phyloP scores from a whole-genome alignment of 2,113 vertebrate species.

The Paratilapia polleni region DNA sequence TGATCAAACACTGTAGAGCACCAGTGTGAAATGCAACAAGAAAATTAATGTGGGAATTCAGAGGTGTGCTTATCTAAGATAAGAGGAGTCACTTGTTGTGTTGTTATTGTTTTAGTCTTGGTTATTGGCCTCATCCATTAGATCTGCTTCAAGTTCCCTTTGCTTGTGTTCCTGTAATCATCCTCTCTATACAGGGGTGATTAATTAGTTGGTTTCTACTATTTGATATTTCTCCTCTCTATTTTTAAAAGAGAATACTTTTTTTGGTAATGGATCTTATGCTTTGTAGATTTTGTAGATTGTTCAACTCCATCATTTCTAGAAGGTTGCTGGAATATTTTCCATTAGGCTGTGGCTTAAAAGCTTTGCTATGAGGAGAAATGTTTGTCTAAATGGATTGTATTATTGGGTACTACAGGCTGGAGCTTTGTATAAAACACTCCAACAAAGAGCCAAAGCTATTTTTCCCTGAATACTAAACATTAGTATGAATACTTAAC shows the following conservation, averaged over 20 bases:
- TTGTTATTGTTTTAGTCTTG: neutral
- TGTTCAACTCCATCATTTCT: neutral
- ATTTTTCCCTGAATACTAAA: neutral
- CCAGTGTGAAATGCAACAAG: neutral
- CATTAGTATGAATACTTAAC: neutral
- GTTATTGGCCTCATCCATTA: neutral
- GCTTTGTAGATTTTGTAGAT: neutral
- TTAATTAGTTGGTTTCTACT: neutral
- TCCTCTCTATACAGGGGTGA: neutral
- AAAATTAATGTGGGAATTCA: slow-evolving; percentile 3
- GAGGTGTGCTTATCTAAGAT: neutral
- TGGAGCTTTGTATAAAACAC: slow-evolving; percentile 13
- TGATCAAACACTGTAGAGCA: neutral
- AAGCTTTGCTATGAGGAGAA: slow-evolving; percentile 39
- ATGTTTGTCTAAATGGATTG: slow-evolving; percentile 22
- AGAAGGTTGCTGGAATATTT: neutral
- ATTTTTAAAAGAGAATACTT: neutral
- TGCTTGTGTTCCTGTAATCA: neutral
- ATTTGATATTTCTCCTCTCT: neutral
- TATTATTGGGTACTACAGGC: neutral
- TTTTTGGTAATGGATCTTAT: neutral
- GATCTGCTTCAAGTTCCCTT: neutral
- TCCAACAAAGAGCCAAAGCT: slow-evolving; percentile 13
- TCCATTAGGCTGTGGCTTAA: slow-evolving; percentile 44
- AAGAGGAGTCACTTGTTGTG: neutral